These are phyloP conservation scores for Rhopilema esculentum DNA, from an alignment of 30 jellyfish, hydroid and myxozoan genomes.

Conservation along the genomic window DNA sequence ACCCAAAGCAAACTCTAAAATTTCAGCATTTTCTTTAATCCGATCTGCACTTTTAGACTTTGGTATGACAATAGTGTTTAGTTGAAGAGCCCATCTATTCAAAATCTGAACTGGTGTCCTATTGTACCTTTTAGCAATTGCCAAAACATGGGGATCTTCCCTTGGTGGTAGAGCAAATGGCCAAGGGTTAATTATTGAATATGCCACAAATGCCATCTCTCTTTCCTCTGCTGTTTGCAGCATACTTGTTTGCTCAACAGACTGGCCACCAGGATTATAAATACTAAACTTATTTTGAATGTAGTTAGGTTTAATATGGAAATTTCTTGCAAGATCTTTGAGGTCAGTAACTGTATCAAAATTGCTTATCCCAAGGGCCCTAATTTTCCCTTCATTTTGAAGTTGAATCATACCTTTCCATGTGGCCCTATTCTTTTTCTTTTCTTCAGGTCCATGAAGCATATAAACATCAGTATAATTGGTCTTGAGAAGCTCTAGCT, in stretches of 20 bases:
- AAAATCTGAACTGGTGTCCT: constrained; percentile 55
- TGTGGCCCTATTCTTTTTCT: constrained; percentile 52
- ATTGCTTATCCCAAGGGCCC: constrained; percentile 69
- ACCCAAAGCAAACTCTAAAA: constrained; percentile 59
- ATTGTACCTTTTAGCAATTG: constrained; percentile 54
- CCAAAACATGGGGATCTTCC: constrained; percentile 64
- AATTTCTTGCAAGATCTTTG: constrained; percentile 31
- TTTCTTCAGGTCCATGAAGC: constrained; percentile 72
- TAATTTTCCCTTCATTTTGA: constrained; percentile 58
- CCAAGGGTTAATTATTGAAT: constrained; percentile 64
- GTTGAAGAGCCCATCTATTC: constrained; percentile 79
- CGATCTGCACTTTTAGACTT: constrained; percentile 78
- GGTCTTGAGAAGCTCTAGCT: constrained; percentile 31
- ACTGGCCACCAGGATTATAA: constrained; percentile 69
- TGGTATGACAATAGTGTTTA: constrained; percentile 53
- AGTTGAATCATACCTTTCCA: constrained; percentile 62
- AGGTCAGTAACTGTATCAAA: constrained; percentile 37
- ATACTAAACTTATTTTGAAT: constrained; percentile 71
- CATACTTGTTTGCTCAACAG: constrained; percentile 40
- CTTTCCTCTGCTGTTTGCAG: constrained; percentile 40
- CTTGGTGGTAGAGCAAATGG: constrained; percentile 54
- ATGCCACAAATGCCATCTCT: constrained; percentile 70
- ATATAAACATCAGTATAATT: constrained; percentile 57
- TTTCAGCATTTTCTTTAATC: constrained; percentile 54
- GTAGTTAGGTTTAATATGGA: constrained; percentile 51